Conservation (phyloP, 2,888 invertebrate species). For the Erannis defoliaria region DNA sequence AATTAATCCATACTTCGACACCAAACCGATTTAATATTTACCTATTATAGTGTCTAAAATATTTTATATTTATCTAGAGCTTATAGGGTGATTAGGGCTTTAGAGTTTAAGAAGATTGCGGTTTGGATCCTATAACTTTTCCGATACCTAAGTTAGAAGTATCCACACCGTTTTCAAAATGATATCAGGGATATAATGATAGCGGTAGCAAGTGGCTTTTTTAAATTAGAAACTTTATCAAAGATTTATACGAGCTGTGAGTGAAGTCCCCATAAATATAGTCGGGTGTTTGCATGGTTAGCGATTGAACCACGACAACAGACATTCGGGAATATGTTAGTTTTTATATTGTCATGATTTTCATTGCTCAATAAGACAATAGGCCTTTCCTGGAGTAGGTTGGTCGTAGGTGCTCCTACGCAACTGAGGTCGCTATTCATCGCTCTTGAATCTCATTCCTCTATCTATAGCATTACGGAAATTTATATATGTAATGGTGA, state of each 20-base stretch:
- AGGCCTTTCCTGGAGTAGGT: background rate
- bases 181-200: constrained; percentile 75
- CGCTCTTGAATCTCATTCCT: too few relatives aligned
- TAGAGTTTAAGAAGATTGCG: constrained; percentile 51
- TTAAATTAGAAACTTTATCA: constrained; percentile 71
- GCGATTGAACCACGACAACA: constrained; percentile 19
- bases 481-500: too few relatives aligned
- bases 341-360: background rate
- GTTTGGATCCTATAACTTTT: constrained; percentile 31
- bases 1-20: constrained; percentile 69
- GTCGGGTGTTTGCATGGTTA: constrained; percentile 35
- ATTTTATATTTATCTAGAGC: constrained; percentile 84
- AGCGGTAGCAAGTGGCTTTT: constrained; percentile 75
- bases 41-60: constrained; percentile 73
- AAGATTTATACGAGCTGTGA: constrained; percentile 77
- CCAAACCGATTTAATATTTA: constrained; percentile 69
- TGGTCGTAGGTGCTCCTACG: too few relatives aligned
- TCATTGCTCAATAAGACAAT: too few relatives aligned
- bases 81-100: constrained; percentile 83
- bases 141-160: constrained; percentile 23
- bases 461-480: too few relatives aligned
- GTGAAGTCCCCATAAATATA: constrained; percentile 67
- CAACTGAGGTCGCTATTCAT: too few relatives aligned
- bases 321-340: constrained; percentile 14
- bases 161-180: constrained; percentile 54